Evolutionary conservation across 92 coral and sea anemone species (phyloP).

Genomic region (Umimayanthus kanabou): DNA sequence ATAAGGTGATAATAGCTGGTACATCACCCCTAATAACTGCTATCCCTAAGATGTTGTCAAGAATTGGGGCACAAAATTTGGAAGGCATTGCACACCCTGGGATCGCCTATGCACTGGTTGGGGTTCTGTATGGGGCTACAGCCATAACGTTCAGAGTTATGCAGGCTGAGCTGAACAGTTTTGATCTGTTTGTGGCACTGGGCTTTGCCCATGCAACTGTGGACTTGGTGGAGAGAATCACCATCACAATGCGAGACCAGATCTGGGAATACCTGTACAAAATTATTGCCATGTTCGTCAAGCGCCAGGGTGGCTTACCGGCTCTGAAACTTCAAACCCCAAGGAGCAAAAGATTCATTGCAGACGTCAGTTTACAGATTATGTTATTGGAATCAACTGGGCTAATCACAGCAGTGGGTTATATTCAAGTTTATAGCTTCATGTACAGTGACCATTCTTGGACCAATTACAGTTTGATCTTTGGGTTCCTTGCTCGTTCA

Average conservation of each 20-base stretch:
- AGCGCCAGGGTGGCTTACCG: constrained; percentile 33
- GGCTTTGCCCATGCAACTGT: constrained; percentile 63
- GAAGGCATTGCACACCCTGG: constrained; percentile 59
- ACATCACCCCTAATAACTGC: constrained; percentile 52
- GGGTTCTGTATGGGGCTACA: constrained; percentile 42
- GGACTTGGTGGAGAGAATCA: constrained; percentile 60
- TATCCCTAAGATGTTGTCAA: constrained; percentile 54
- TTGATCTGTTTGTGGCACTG: constrained; percentile 58
- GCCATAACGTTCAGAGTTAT: constrained; percentile 63
- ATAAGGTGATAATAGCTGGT: constrained; percentile 47
- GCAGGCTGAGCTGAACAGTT: constrained; percentile 68
- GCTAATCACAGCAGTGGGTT: constrained; percentile 64
- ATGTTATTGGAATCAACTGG: constrained; percentile 68
- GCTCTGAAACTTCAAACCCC: constrained; percentile 55
- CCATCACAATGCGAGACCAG: constrained; percentile 67
- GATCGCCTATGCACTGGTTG: constrained; percentile 46
- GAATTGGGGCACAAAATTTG: constrained; percentile 54
- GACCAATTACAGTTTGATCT: constrained; percentile 33
- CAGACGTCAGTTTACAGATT: constrained; percentile 76
- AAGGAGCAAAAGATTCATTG: constrained; percentile 73
- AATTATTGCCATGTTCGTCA: constrained; percentile 19
- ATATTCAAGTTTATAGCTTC: constrained; percentile 54
- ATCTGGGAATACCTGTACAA: constrained; percentile 61
- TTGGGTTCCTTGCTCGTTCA: constrained; percentile 46
- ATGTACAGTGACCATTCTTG: constrained; percentile 55